Evolutionary conservation across 2,888 invertebrate genomes (phyloP).

Genomic region (Standfussiana lucernea): DNA sequence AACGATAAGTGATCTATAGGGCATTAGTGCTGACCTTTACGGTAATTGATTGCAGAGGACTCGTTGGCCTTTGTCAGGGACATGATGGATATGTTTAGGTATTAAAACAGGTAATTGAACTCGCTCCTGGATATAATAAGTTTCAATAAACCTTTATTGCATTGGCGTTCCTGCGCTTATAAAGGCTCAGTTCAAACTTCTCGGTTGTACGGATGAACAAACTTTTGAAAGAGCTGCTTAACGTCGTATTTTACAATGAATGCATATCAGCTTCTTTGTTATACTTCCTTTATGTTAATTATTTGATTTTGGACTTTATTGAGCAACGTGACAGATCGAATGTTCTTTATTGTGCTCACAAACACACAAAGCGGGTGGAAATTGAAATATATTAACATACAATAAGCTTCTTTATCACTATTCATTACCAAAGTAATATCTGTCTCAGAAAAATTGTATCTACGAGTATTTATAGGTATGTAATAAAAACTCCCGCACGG

Average conservation of each 20-base stretch:
- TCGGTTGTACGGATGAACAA: background rate
- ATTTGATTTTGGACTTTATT: constrained; percentile 9
- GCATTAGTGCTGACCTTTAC: constrained; percentile 37
- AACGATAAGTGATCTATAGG: constrained; percentile 17
- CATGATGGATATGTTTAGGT: constrained; percentile 32
- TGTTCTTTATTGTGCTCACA: constrained; percentile 14
- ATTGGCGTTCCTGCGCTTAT: background rate
- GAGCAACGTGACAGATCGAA: background rate
- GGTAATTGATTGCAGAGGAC: constrained; percentile 33
- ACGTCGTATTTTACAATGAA: constrained; percentile 7
- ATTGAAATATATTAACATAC: constrained; percentile 43
- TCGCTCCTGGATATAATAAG: constrained; percentile 6
- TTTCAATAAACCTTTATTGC: constrained; percentile 5
- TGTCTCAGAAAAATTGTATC: too few species aligned
- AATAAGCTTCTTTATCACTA: constrained; percentile 6
- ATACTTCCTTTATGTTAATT: background rate
- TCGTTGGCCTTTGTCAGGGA: constrained; percentile 21
- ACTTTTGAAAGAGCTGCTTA: background rate
- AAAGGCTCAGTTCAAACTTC: constrained; percentile 14
- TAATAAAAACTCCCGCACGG: background rate
- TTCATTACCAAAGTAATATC: background rate
- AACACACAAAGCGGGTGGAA: background rate
- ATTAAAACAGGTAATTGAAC: constrained; percentile 31
- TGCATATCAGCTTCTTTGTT: constrained; percentile 33
- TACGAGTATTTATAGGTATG: background rate